These are phyloP conservation scores for Phaethornis superciliosus DNA, from an alignment of 2,113 vertebrate genomes.

Conservation along the genomic window DNA sequence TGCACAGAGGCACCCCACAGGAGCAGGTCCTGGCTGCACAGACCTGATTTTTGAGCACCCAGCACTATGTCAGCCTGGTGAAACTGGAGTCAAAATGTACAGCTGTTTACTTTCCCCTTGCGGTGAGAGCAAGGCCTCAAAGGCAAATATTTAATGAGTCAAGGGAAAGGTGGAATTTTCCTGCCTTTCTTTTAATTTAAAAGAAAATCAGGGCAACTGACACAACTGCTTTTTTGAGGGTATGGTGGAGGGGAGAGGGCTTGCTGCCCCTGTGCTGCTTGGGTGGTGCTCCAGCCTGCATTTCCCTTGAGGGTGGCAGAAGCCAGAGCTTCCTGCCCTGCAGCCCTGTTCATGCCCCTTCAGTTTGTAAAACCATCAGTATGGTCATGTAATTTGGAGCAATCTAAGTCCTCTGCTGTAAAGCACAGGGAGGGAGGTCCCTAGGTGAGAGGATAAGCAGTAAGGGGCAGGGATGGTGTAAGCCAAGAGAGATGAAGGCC, in stretches of 20 bases:
- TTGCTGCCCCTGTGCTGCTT: background rate
- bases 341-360: background rate
- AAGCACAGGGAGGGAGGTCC: background rate
- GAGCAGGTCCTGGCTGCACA: background rate
- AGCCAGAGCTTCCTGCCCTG: background rate
- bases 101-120: conserved; percentile 25
- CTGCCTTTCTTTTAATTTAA: conserved; percentile 24
- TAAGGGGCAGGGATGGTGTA: background rate
- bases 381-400: background rate
- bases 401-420: background rate
- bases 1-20: background rate
- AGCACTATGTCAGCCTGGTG: background rate
- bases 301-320: background rate
- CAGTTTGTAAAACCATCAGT: accelerated
- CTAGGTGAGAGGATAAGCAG: background rate
- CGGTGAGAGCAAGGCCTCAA: background rate
- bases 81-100: conserved; percentile 6
- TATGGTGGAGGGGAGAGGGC: background rate
- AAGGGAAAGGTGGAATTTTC: conserved; percentile 35
- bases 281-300: accelerated
- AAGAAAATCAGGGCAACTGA: background rate
- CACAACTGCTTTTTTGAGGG: background rate
- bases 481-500: background rate
- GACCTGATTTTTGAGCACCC: background rate
- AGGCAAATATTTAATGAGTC: conserved; percentile 64